Evolutionary conservation across 2,888 invertebrate species (phyloP).

Genomic region (Chrysopilus asiliformis): DNA sequence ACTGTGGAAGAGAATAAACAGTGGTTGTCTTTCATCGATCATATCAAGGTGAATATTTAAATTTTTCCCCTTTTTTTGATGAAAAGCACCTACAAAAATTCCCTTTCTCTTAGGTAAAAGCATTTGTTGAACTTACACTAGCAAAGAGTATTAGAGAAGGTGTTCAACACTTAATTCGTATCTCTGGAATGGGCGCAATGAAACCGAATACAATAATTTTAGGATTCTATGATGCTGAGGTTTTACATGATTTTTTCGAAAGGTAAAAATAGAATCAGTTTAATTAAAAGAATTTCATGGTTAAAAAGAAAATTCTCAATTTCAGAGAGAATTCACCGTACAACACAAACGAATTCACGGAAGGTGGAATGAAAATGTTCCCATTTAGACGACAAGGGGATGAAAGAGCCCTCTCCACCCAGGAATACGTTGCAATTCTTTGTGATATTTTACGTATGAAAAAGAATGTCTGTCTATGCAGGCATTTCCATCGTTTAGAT

Average conservation of each 20-base stretch:
- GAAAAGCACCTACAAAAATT: not conserved
- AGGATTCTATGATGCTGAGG: slow-evolving; percentile 76
- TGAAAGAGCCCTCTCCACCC: slow-evolving; percentile 37
- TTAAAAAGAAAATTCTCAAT: slow-evolving; percentile 12
- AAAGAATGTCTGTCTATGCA: slow-evolving; percentile 87
- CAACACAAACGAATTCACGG: slow-evolving; percentile 43
- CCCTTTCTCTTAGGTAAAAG: slow-evolving; percentile 54
- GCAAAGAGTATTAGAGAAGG: slow-evolving; percentile 77
- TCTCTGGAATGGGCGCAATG: slow-evolving; percentile 97
- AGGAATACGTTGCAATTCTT: slow-evolving; percentile 74
- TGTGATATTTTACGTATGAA: slow-evolving; percentile 80
- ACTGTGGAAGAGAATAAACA: slow-evolving; percentile 64
- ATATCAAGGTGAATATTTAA: slow-evolving; percentile 53
- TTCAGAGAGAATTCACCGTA: slow-evolving; percentile 46
- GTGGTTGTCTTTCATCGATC: slow-evolving; percentile 91
- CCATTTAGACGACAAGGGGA: slow-evolving; percentile 39
- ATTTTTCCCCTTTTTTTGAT: not conserved
- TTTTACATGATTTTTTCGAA: slow-evolving; percentile 65
- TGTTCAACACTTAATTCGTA: slow-evolving; percentile 76
- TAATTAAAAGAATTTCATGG: too few species aligned
- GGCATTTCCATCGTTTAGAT: slow-evolving; percentile 78
- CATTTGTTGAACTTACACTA: slow-evolving; percentile 89
- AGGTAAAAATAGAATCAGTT: slow-evolving; percentile 47
- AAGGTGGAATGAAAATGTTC: slow-evolving; percentile 38
- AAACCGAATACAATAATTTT: slow-evolving; percentile 95